Percentiles rank a stretch among this genome's conserved stretches.
These are phyloP conservation scores for Bungarus multicinctus DNA, from an alignment of 2,113 vertebrate species.

Conservation along the genomic window DNA sequence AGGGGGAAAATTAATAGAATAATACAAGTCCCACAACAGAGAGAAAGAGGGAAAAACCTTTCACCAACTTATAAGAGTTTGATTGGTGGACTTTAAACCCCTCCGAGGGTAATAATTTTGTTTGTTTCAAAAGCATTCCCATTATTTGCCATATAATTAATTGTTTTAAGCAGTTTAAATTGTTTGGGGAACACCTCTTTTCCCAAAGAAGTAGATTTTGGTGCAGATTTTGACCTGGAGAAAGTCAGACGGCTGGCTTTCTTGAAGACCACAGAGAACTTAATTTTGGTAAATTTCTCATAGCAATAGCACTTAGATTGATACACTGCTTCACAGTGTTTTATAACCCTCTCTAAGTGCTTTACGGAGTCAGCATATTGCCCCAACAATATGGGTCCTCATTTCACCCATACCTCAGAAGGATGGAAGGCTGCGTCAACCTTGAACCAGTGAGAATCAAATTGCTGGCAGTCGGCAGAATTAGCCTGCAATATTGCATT, in stretches of 20 bases:
- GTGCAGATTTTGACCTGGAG: background rate
- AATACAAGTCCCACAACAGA: background rate
- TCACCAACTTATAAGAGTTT: background rate
- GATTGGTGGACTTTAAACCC: background rate
- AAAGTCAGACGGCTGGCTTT: background rate
- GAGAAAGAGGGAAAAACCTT: background rate
- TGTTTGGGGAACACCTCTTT: background rate
- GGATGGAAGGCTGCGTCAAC: no score
- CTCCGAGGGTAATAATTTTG: background rate
- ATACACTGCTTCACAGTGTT: no score
- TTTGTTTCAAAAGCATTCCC: background rate
- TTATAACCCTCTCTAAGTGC: no score
- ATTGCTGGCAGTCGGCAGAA: no score
- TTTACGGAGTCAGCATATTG: no score
- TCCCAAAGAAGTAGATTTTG: background rate
- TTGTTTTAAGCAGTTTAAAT: background rate
- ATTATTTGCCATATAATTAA: background rate
- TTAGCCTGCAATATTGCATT: no score
- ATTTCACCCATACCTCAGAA: no score
- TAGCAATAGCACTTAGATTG: background rate
- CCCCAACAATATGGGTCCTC: no score
- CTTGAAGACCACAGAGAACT: background rate
- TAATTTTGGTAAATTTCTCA: background rate
- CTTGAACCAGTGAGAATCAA: no score
- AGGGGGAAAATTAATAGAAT: background rate